Evolutionary conservation across 2,113 vertebrate species (phyloP).

Genomic region (Origma solitaria): DNA sequence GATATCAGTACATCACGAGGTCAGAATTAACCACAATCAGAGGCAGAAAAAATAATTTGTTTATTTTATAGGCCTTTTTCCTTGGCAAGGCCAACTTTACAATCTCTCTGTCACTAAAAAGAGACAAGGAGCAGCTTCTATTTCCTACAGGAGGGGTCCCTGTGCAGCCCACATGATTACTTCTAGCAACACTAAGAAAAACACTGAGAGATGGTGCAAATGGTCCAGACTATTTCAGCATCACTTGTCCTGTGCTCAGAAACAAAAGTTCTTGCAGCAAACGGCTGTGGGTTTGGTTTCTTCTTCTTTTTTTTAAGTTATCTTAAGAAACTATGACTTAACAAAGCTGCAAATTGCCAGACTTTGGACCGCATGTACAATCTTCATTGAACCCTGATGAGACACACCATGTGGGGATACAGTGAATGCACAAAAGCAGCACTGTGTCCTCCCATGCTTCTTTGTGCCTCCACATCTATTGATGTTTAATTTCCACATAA

Average conservation of each 20-base stretch:
- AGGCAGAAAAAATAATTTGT: background rate
- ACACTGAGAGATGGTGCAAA: background rate
- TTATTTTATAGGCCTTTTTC: background rate
- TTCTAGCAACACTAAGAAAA: background rate
- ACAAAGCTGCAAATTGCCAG: background rate
- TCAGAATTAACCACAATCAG: background rate
- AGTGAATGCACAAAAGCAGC: background rate
- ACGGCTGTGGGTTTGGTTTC: accelerated
- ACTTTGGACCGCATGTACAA: background rate
- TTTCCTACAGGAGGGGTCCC: background rate
- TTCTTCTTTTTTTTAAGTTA: background rate
- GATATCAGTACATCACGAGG: background rate
- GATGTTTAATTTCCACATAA: background rate
- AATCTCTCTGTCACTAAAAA: background rate
- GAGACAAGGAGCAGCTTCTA: background rate
- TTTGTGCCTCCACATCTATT: background rate
- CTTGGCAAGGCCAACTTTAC: background rate
- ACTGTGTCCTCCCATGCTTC: background rate
- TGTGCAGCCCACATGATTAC: background rate
- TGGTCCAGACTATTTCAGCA: background rate
- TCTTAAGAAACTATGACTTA: background rate
- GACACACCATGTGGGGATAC: background rate
- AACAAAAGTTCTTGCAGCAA: background rate
- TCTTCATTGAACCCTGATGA: background rate
- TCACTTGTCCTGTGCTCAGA: background rate